phyloP scores from a whole-genome alignment of 2,888 invertebrate genomes.

The Cataglyphis rosenhaueri region DNA sequence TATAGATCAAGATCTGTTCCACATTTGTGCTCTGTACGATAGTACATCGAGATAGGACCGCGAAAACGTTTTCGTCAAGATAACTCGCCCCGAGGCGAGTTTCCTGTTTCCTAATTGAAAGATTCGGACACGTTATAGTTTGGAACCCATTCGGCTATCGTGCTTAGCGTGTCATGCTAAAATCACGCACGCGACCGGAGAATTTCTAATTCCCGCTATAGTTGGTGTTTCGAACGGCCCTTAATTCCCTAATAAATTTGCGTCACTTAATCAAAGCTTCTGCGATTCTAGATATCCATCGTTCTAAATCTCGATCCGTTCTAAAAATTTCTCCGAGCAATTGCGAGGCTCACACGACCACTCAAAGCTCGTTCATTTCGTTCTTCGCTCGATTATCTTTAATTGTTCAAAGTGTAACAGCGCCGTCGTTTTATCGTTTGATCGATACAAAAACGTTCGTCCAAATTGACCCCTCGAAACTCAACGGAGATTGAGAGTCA shows the following conservation, averaged over 20 bases:
- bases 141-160: background rate
- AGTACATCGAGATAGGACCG: slow-evolving; percentile 9
- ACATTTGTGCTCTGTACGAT: slow-evolving; percentile 33
- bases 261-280: slow-evolving; percentile 11
- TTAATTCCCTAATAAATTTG: slow-evolving; percentile 4
- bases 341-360: background rate
- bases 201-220: slow-evolving; percentile 16
- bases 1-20: slow-evolving; percentile 35
- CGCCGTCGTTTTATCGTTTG: slow-evolving; percentile 7
- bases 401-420: slow-evolving; percentile 53
- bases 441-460: slow-evolving; percentile 4
- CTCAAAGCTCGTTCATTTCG: slow-evolving; percentile 6
- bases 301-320: slow-evolving; percentile 9
- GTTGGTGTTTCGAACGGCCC: slow-evolving; percentile 8
- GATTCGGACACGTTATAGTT: slow-evolving; percentile 26
- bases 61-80: slow-evolving; percentile 19
- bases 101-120: slow-evolving; percentile 31
- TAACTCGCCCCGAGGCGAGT: slow-evolving; percentile 8
- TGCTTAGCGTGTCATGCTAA: slow-evolving; percentile 17
- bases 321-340: background rate
- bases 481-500: slow-evolving; percentile 35
- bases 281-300: slow-evolving; percentile 21
- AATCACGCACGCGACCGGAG: slow-evolving; percentile 23
- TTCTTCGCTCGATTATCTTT: slow-evolving; percentile 48
- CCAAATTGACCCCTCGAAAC: background rate